Base-by-base conservation (phyloP, 1,140 invertebrate species). In the Zaprionus nigranus region DNA sequence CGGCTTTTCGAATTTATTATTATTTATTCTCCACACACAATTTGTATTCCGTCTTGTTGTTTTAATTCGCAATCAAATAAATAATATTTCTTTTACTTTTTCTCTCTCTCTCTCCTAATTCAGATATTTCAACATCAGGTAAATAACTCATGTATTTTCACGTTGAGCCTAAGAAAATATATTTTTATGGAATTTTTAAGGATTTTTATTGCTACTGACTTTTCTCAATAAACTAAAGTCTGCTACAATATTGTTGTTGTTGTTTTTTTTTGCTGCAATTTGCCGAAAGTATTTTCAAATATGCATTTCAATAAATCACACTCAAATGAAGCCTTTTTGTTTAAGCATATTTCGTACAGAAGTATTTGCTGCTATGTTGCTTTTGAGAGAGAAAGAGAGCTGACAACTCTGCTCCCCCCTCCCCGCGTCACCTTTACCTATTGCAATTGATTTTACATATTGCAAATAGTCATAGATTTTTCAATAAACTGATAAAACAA, bases 371-470 rank as follows among this genome's bases (percentile, higher is more conserved):
- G 46, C 60, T 34, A n/a, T 9, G 49, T n/a, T 64, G 40, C 20
- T 43, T 38, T 60, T n/a, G n/a, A n/a, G n/a, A n/a, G n/a, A 17
- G n/a, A 24, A 4, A 26, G 7, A 9, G n/a, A 2, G 2, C 40
- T 46, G n/a, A 9, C n/a, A 40, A 7, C 28, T 30, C 28, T 30
- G 28, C 7, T 30, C 7, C 15, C 15, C 38, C 17, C 6, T 15
- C 3, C 28, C n/a, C 22, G 13, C 17, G 5, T n/a, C 15, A 40
- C 15, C 15, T 9, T 34, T 57, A 9, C 56, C 30, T 13, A 51
- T 81, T 43, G 28, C 78, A 81, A 85, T 81, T 78, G 70, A 78
- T 81, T 84, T 85, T 85, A 75, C 78, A 85, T 85, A 75, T 75
- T 71, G 74, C 82, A 81, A 81, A 85, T 72, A 81, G 46, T 51